Evolutionary conservation across 2,113 vertebrate species (phyloP), one percentile per base, ranked within the genome.

Genomic region (Chaenogobius annularis): DNA sequence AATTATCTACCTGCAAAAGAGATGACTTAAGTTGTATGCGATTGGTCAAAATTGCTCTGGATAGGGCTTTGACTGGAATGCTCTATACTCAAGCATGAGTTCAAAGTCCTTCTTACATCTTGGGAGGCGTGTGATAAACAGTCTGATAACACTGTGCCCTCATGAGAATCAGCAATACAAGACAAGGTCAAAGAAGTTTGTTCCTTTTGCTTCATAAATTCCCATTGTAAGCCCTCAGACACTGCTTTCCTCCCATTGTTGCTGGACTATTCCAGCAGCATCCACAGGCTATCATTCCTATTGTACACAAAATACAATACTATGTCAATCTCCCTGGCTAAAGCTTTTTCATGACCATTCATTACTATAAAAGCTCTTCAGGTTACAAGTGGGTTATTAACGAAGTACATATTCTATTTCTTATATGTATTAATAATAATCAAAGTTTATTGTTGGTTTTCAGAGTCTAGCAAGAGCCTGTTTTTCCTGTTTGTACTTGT

Each of bases 201-300:
- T 64, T 47, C 72, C 74, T 72, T 23, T 63, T 20, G 68, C 77
- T 84, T 69, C 23, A 80, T 52, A 40, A 67, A 85, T 75, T 77
- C 83, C 74, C 82, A 80, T 71, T 72, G 75, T 78, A 88, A 75
- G 69, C 72, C 55, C 66, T 70, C 75, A 54, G 66, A 66, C 76
- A 64, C 74, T 70, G 76, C 77, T 90, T 92, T 86, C 90, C 79
- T 75, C 74, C 86, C 48, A 88, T 92, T 90, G 86, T 87, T 88
- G 76, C 50, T 87, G 74, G 46, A 72, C 50, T 68, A 58, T 81
- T 82, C 66, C 31, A 83, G 65, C 69, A 86, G 81, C 84, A 86
- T 66, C 85, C 75, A 79, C 69, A 58, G 26, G 26, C 79, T 50
- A 2, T 54, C 52, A 82, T 70, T 71, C 54, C 56, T 67, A 76